Evolutionary conservation across 2,797 vertebrate genomes (phyloP).

Genomic region (Philypnodon macrostomus): DNA sequence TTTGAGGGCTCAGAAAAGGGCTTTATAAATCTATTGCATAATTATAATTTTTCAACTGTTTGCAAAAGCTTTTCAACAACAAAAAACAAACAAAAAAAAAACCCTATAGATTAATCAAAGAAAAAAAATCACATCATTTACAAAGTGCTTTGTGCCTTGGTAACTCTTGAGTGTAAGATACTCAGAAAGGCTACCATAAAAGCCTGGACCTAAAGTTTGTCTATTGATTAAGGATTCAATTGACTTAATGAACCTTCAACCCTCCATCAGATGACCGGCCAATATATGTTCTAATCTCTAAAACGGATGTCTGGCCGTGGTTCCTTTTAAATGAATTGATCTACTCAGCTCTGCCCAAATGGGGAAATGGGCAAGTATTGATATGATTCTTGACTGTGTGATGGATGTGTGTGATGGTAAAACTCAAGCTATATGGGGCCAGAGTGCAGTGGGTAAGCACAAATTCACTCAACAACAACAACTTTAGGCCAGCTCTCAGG

Average conservation of each 20-base stretch:
- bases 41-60: no score
- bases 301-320: slow-evolving; percentile 84
- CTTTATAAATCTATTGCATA: no score
- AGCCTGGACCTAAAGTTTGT: slow-evolving; percentile 82
- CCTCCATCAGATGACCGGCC: slow-evolving; percentile 85
- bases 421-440: slow-evolving; percentile 68
- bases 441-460: slow-evolving; percentile 46
- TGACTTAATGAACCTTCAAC: slow-evolving; percentile 93
- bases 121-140: slow-evolving; percentile 27
- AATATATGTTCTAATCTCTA: slow-evolving; percentile 88
- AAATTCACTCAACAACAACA: slow-evolving; percentile 52
- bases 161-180: slow-evolving; percentile 45
- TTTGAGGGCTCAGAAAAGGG: no score
- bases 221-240: slow-evolving; percentile 97
- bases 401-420: slow-evolving; percentile 80
- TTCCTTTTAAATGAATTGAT: slow-evolving; percentile 85
- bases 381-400: slow-evolving; percentile 79
- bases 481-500: slow-evolving; percentile 54
- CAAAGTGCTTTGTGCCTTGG: slow-evolving; percentile 39
- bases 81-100: slow-evolving; percentile 22
- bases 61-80: slow-evolving; percentile 16
- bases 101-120: slow-evolving; percentile 24
- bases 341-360: slow-evolving; percentile 81
- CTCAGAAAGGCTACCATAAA: slow-evolving; percentile 55
- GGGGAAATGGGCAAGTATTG: slow-evolving; percentile 82